A percentile compares a stretch with the other conserved stretches of the same genome.
These are phyloP conservation scores for Tiliacea citrago DNA, from an alignment of 2,888 invertebrate species.

Conservation along the genomic window DNA sequence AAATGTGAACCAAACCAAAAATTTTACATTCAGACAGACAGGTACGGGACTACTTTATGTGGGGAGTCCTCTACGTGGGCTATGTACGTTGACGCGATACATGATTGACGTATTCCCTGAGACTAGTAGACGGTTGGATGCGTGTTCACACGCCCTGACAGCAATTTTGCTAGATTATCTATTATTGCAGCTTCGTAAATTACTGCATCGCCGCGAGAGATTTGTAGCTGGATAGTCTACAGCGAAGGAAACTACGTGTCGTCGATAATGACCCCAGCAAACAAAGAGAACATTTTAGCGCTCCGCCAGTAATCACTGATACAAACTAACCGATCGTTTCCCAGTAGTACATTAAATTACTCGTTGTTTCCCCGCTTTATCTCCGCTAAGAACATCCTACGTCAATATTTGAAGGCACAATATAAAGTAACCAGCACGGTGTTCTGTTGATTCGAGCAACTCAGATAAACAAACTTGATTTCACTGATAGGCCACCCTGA, in stretches of 20 bases:
- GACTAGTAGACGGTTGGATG: slow-evolving; percentile 39
- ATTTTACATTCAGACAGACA: slow-evolving; percentile 77
- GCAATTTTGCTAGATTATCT: slow-evolving; percentile 83
- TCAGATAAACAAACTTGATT: slow-evolving; percentile 67
- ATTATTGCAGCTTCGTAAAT: slow-evolving; percentile 81
- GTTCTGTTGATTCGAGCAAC: slow-evolving; percentile 67
- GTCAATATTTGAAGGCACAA: slow-evolving; percentile 84
- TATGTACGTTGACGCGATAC: slow-evolving; percentile 39
- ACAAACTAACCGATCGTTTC: slow-evolving; percentile 80
- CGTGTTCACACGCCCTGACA: slow-evolving; percentile 76
- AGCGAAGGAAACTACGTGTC: slow-evolving; percentile 54
- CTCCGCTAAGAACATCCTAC: slow-evolving; percentile 81
- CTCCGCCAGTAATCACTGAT: slow-evolving; percentile 79
- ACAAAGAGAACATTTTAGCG: slow-evolving; percentile 84
- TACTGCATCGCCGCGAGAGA: slow-evolving; percentile 70
- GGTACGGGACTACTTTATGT: slow-evolving; percentile 75
- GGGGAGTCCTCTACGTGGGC: slow-evolving; percentile 39
- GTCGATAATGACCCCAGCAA: slow-evolving; percentile 80
- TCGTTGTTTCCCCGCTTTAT: slow-evolving; percentile 82
- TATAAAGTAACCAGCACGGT: slow-evolving; percentile 73
- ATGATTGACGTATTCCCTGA: slow-evolving; percentile 32
- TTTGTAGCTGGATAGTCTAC: slow-evolving; percentile 52
- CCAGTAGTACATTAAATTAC: slow-evolving; percentile 80
- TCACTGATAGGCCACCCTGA: slow-evolving; percentile 67
- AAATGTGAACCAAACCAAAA: slow-evolving; percentile 85